Evolutionary conservation across 2,797 vertebrate species (phyloP).

Genomic region (Gambelia wislizenii): DNA sequence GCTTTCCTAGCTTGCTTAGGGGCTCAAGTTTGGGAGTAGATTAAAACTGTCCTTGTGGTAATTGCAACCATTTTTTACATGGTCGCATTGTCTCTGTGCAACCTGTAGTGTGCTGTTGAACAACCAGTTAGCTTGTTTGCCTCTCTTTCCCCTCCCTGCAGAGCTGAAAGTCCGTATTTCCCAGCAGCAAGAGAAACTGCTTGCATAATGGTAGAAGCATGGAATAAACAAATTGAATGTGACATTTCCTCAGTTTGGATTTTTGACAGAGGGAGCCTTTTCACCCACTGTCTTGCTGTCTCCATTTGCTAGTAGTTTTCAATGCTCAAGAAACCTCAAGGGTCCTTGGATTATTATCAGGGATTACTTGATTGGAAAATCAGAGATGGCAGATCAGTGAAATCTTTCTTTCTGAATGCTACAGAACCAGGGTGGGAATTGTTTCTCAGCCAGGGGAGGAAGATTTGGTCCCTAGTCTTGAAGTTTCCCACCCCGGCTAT

Average conservation of each 20-base stretch:
- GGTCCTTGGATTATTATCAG: not conserved
- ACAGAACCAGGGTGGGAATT: too few species aligned
- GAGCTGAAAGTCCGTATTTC: not conserved
- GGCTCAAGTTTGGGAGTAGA: conserved; percentile 39
- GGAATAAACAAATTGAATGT: not conserved
- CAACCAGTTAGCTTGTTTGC: not conserved
- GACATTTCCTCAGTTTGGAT: accelerated
- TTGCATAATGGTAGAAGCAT: not conserved
- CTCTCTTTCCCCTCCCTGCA: not conserved
- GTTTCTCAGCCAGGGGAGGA: too few species aligned
- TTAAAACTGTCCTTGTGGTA: conserved; percentile 29
- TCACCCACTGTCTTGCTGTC: not conserved
- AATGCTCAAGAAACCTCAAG: too few species aligned
- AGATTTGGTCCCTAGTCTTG: too few species aligned
- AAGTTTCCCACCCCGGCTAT: too few species aligned
- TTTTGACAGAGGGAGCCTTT: not conserved
- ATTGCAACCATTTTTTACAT: conserved; percentile 68
- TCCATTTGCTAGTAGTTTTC: not conserved
- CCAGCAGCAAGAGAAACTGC: accelerated
- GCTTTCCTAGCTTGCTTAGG: conserved; percentile 36
- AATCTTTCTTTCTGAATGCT: not conserved
- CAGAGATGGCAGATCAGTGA: not conserved
- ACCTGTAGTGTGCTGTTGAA: conserved; percentile 26
- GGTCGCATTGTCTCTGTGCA: conserved; percentile 52
- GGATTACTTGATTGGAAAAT: not conserved